These are phyloP conservation scores for Chaetogeoica ovagalla DNA, from an alignment of 2,888 invertebrate species.

Conservation along the genomic window DNA sequence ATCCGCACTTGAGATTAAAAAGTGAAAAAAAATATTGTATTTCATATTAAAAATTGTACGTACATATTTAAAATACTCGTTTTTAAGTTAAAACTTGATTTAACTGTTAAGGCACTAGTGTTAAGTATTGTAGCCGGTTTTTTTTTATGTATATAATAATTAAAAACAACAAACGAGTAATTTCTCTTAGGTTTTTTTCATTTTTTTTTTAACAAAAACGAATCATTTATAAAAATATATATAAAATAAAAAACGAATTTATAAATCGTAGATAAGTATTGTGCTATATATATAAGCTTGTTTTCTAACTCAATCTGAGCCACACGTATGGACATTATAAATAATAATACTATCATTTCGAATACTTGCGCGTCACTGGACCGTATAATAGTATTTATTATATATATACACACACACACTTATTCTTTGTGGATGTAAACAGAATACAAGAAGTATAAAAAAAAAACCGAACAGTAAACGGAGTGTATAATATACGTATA, in stretches of 20 bases:
- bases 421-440: slow-evolving; percentile 28
- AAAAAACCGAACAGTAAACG: slow-evolving; percentile 17
- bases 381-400: slow-evolving; percentile 32
- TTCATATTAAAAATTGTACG: no score
- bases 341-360: slow-evolving; percentile 24
- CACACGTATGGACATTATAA: slow-evolving; percentile 14
- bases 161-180: no score
- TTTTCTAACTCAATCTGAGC: slow-evolving; percentile 39
- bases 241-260: background rate
- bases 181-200: background rate
- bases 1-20: no score
- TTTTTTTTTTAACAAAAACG: background rate
- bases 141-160: no score
- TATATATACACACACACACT: background rate
- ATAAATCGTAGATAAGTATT: background rate
- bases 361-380: slow-evolving; percentile 46
- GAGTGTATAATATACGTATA: background rate
- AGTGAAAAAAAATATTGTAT: no score
- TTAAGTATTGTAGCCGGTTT: no score
- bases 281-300: slow-evolving; percentile 10
- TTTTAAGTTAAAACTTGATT: no score
- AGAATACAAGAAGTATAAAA: slow-evolving; percentile 30
- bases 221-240: background rate
- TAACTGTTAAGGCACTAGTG: no score
- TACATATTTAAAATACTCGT: no score